Evolutionary conservation across 2,113 vertebrate species (phyloP).

Genomic region (Lepisosteus oculatus): DNA sequence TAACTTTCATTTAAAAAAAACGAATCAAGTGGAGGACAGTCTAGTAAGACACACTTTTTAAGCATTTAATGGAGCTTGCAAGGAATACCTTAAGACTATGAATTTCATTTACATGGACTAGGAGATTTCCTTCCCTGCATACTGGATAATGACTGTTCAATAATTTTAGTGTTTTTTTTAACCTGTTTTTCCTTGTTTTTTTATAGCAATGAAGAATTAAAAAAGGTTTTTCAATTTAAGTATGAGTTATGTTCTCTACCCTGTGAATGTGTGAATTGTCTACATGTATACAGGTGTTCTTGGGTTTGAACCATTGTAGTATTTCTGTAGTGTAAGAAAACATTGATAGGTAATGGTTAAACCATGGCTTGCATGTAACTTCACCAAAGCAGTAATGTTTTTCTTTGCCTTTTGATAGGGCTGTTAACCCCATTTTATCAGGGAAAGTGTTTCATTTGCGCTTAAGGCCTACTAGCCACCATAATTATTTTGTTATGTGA

Average conservation of each 20-base stretch:
- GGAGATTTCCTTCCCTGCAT: neutral
- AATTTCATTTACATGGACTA: neutral
- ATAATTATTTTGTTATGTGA: constrained; percentile 79
- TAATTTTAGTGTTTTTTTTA: neutral
- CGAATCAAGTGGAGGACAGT: no score
- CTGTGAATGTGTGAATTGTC: no score
- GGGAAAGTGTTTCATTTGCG: constrained; percentile 46
- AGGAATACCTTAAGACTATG: neutral
- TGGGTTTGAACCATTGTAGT: no score
- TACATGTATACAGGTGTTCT: no score
- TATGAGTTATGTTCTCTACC: no score
- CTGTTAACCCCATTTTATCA: constrained; percentile 35
- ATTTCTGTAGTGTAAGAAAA: no score
- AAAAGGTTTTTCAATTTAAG: no score
- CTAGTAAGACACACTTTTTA: neutral
- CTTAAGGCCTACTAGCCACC: constrained; percentile 71
- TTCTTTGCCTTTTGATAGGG: constrained; percentile 31
- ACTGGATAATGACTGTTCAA: neutral
- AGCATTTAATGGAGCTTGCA: neutral
- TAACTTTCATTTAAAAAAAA: no score
- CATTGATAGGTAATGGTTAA: no score
- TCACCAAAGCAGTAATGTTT: neutral
- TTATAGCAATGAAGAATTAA: no score
- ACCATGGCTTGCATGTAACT: no score
- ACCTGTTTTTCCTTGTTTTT: no score